Evolutionary conservation across 2,113 vertebrate genomes (phyloP), one percentile per base, ranked within the genome.

Genomic region (Alaudala cheleensis): DNA sequence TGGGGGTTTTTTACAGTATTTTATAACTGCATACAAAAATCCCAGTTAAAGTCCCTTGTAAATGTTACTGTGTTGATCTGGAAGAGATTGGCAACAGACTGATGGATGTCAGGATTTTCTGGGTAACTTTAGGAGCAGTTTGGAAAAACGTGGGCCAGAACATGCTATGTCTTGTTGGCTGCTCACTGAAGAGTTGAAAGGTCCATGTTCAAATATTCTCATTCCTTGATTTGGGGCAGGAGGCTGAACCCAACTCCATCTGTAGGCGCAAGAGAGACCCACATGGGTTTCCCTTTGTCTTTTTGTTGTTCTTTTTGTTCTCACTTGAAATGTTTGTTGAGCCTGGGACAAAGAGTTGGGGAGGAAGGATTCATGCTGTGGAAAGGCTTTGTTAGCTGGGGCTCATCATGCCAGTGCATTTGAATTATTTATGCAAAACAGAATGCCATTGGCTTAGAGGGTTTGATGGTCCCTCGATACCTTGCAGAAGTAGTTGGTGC

Each of bases 401-500:
- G 42, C 39, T 66, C 57, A 25, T n/a, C 0, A 1, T 88, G 56
- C 54, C 47, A 54, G 25, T 67, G 82, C 42, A 54, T 70, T 90
- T 88, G 64, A 94, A 94, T 88, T 90, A 92, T 95, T 92, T 83
- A 94, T 81, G 67, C 16, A 88, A 88, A 93, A 70, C 15, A 58
- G 29, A 69, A 80, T 45, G 37, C 16, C 42, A n/a, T 44, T 0
- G 0, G 11, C 47, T 73, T 62, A 62, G 34, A 40, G 73, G 74
- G 62, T 57, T 29, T 65, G 70, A 45, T 91, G 45, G 28, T 69
- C 58, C 47, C 79, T 88, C 1, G 3, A 31, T 58, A 39, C 33
- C 14, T 88, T 76, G n/a, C 72, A 82, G 61, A 33, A 86, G 66
- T 40, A 22, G 40, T 49, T 84, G 49, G 17, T 61, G 31, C n/a